A percentile compares a stretch with the other conserved stretches of the same genome.
Evolutionary conservation across 2,797 vertebrate genomes (phyloP).

Genomic region (Erpetoichthys calabaricus): DNA sequence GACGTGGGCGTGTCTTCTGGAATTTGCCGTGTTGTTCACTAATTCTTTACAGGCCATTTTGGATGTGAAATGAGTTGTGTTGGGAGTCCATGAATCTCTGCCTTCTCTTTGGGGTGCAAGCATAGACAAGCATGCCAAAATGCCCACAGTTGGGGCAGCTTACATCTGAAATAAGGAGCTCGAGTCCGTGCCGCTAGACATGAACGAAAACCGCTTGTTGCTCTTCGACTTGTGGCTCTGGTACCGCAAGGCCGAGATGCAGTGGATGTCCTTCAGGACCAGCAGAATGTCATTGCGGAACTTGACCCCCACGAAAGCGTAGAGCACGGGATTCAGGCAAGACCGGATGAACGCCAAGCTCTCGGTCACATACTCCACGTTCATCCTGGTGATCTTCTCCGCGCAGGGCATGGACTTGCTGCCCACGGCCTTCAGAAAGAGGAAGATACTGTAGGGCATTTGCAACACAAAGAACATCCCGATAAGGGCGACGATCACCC

Average conservation of each 20-base stretch:
- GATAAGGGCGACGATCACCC: constrained; percentile 66
- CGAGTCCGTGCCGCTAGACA: not conserved
- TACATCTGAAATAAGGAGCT: not conserved
- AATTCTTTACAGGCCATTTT: too few relatives aligned
- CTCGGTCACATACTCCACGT: constrained; percentile 61
- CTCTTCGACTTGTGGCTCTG: not conserved
- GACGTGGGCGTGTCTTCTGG: too few relatives aligned
- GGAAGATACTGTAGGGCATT: constrained; percentile 69
- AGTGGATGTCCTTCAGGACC: constrained; percentile 37
- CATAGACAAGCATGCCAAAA: too few relatives aligned
- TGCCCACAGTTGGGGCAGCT: too few relatives aligned
- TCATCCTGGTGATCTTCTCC: constrained; percentile 34
- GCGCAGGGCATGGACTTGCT: constrained; percentile 36
- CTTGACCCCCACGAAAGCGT: constrained; percentile 68
- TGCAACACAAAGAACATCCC: constrained; percentile 68
- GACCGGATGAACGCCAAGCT: constrained; percentile 70
- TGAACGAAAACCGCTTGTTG: constrained; percentile 4
- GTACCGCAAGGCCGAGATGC: constrained; percentile 6
- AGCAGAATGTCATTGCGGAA: constrained; percentile 65
- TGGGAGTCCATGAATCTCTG: too few relatives aligned
- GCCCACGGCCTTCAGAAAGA: constrained; percentile 42
- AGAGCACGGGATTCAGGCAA: constrained; percentile 78
- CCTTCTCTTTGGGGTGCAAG: too few relatives aligned
- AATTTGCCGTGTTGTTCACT: too few relatives aligned
- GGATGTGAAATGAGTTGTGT: too few relatives aligned